Evolutionary conservation across 2,797 vertebrate species (phyloP), one percentile per base, ranked within the genome.

Genomic region (Enteromius argenteus): DNA sequence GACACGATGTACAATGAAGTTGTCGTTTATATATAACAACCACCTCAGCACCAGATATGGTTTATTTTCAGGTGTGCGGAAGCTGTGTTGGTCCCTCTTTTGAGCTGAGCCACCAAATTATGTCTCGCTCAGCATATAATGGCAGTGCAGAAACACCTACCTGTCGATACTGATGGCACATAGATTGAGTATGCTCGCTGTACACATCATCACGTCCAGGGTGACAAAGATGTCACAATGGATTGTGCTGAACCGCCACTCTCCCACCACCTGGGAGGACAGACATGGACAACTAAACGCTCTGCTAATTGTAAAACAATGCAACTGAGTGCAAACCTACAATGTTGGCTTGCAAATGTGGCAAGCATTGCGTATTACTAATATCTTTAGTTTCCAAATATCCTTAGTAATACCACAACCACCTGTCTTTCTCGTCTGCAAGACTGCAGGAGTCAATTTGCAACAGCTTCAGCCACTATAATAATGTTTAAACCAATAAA

Each of bases 141-240:
- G 35, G 32, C 58, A 66, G 15, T 46, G 77, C 3, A 71, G 46
- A 30, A 77, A 75, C 72, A 94, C 94, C 95, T 92, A 99, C 98
- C 98, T 98, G 96, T 99, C 98, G 4, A 99, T 99, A 95, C 98
- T 99, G 95, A 99, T 99, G 93, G 98, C 98, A 88, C 98, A 99
- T 87, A 99, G 97, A 94, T 99, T 99, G 92, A 99, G 96, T 93
- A 99, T 99, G 92, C 98, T 99, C 67, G 98, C 98, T n/a, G 98
- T 99, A 90, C 98, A 99, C 98, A 99, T 99, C 98, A 99, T 99
- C 86, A 99, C 98, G 32, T 99, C 98, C 85, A 99, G 95, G 79
- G 98, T 99, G 93, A 99, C 96, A 72, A 99, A 99, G 94, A 99
- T 97, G 92, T 99, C 97, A 93, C 98, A 99, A 93, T 99, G 98